Conservation (phyloP, 2,888 invertebrate species). For the Tipula confusa region DNA sequence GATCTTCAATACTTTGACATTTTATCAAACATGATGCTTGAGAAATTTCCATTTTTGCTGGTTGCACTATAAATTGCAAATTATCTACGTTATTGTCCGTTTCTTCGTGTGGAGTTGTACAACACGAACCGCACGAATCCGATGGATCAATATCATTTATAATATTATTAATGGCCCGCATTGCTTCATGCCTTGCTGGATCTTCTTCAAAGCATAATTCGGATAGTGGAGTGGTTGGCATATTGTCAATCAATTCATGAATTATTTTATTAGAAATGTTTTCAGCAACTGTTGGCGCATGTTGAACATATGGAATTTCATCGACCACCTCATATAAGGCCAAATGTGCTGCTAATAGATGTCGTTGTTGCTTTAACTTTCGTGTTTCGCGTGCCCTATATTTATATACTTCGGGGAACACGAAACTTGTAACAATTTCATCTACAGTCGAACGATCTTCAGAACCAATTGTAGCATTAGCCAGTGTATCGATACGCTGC, state of each 20-base stretch:
- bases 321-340: constrained; percentile 44
- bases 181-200: constrained; percentile 38
- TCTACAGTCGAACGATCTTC: constrained; percentile 40
- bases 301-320: constrained; percentile 30
- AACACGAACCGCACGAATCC: neutral
- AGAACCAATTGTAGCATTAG: constrained; percentile 46
- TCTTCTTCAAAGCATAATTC: constrained; percentile 31
- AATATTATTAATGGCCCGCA: constrained; percentile 42
- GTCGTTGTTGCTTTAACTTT: constrained; percentile 45
- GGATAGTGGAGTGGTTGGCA: constrained; percentile 27
- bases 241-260: neutral
- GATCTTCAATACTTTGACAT: too few relatives aligned
- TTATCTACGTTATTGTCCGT: too few relatives aligned
- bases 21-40: too few relatives aligned
- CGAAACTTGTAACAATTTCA: constrained; percentile 45
- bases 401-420: constrained; percentile 50
- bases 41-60: too few relatives aligned
- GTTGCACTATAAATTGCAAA: too few relatives aligned
- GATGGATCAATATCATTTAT: constrained; percentile 35
- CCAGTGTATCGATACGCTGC: constrained; percentile 55
- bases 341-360: constrained; percentile 48
- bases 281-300: neutral
- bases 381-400: constrained; percentile 47
- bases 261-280: neutral
- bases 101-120: too few relatives aligned